These are phyloP conservation scores for Sphenopsis melanotis DNA, from an alignment of 2,797 vertebrate genomes.

Conservation along the genomic window DNA sequence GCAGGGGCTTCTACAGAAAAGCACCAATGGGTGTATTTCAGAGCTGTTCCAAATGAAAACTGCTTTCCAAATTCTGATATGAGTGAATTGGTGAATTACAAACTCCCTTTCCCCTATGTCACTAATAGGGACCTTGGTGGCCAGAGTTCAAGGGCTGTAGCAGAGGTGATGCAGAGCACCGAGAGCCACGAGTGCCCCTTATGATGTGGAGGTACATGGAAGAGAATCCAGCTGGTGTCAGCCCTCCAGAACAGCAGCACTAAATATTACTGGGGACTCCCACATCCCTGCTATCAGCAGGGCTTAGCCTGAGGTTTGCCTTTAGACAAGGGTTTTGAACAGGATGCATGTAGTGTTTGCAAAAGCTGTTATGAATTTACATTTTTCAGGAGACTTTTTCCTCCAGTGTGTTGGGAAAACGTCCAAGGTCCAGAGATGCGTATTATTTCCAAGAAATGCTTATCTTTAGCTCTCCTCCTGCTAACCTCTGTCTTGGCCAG, in stretches of 20 bases:
- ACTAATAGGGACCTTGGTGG: background rate
- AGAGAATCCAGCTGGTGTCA: background rate
- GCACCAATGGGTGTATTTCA: background rate
- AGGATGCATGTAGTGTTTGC: background rate
- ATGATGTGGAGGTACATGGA: accelerated
- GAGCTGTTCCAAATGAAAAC: background rate
- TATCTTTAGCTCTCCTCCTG: conserved; percentile 19
- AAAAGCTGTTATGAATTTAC: conserved; percentile 8
- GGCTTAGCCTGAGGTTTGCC: background rate
- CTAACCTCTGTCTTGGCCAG: background rate
- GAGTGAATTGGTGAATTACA: accelerated
- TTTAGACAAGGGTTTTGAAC: background rate
- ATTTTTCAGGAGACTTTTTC: conserved; percentile 16
- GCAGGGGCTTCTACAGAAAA: background rate
- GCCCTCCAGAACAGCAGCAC: background rate
- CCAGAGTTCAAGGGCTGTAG: background rate
- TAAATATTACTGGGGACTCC: background rate
- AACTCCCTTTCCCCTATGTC: background rate
- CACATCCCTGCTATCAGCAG: accelerated
- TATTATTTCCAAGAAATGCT: conserved; percentile 7
- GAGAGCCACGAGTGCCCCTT: background rate
- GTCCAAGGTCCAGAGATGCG: background rate
- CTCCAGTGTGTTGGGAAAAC: background rate
- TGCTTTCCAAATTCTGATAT: background rate
- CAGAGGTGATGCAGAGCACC: background rate